Base-by-base conservation (phyloP, 2,888 invertebrate genomes). In the Eristalis arbustorum region DNA sequence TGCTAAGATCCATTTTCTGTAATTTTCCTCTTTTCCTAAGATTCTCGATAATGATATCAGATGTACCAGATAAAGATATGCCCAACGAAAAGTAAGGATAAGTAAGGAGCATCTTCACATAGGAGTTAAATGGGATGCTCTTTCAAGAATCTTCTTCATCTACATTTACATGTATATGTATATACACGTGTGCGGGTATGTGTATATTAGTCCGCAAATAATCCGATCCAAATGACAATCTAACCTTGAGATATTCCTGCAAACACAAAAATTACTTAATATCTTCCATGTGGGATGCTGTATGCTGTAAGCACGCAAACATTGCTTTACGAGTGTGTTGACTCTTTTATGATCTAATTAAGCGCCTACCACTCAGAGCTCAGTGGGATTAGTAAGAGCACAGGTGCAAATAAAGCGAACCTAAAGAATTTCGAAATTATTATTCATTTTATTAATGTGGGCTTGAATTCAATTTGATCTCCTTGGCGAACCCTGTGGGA, bases 301-400 rank as follows among this genome's bases (percentile, higher is more conserved):
- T 63, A 28, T 14, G 14, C 8, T 59, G 42, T 59, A 37, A 37
- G 59, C 23, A 75, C 67, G 42, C 40, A 67, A 59, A 40, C 57
- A 40, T 59, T 62, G 72, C 42, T 62, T 72, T 72, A 57, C 40
- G 40, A 23, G 40, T 40, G 28, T 69, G 69, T 75, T 61, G 22
- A 75, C 75, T 67, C 77, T 56, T 63, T 66, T 63, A 56, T 69
- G 77, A 4, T n/a, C 63, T 77, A 77, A 77, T 77, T 63, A 77
- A 77, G 77, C 37, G n/a, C 25, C 56, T 10, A 18, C 18, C 34
- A 22, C 56, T 1, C 10, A 42, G 56, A 8, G 22, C 13, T 42
- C 31, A 28, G 22, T 22, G 22, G 49, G 31, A 49, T 31, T 31
- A 62, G 62, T 31, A 62, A 56, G 69, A 37, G 18, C 56, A 14